Conservation (phyloP, 2,888 invertebrate genomes). For the Cheilosia impressa region DNA sequence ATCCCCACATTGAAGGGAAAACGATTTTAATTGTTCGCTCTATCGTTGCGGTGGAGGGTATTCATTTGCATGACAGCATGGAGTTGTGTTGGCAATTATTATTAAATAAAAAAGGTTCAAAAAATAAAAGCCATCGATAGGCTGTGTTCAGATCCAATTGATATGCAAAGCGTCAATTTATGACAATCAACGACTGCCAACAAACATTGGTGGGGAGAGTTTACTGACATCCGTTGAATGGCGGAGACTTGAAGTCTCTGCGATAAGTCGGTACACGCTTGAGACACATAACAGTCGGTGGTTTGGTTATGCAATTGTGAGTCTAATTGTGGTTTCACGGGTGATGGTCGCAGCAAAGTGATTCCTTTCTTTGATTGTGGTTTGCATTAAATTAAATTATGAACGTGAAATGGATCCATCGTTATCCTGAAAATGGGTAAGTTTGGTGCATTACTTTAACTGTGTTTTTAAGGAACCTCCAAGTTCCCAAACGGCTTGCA, state of each 20-base stretch:
- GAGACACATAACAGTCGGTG: background rate
- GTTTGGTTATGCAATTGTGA: conserved; percentile 37
- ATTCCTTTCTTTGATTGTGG: background rate
- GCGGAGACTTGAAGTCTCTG: conserved; percentile 32
- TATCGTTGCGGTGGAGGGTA: conserved; percentile 5
- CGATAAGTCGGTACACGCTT: background rate
- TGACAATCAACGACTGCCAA: conserved; percentile 39
- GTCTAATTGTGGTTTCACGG: conserved; percentile 12
- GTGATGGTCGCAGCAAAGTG: background rate
- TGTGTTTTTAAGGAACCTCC: no score
- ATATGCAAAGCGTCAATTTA: conserved; percentile 57
- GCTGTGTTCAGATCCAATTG: conserved; percentile 39
- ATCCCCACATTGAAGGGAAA: conserved; percentile 40
- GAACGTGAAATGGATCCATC: background rate
- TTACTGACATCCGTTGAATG: conserved; percentile 63
- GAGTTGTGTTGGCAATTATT: conserved; percentile 54
- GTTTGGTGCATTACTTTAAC: no score
- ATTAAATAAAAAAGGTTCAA: conserved; percentile 37
- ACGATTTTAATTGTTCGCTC: conserved; percentile 25
- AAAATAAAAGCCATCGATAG: conserved; percentile 22
- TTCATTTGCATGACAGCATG: conserved; percentile 58
- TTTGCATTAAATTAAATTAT: background rate
- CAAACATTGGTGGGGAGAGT: conserved; percentile 25
- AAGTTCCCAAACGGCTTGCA: no score
- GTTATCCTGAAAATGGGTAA: no score